These are phyloP conservation scores for Elephantulus edwardii DNA, from an alignment of 2,113 vertebrate species.

Conservation along the genomic window DNA sequence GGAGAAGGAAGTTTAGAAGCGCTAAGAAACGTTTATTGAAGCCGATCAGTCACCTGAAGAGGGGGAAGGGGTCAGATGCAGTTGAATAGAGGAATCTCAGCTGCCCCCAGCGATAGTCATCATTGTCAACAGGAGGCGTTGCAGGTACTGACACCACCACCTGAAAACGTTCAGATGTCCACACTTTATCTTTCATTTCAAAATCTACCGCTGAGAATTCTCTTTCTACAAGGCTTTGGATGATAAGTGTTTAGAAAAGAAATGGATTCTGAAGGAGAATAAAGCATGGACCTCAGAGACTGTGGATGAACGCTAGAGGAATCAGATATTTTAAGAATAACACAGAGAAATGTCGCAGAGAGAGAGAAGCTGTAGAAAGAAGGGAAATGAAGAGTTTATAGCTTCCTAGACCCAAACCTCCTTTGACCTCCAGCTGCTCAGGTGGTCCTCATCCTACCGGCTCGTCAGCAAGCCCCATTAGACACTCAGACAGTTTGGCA, in stretches of 20 bases:
- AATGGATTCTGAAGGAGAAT: slow-evolving; percentile 82
- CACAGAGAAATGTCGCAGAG: slow-evolving; percentile 39
- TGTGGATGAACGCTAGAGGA: slow-evolving; percentile 74
- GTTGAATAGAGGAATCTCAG: slow-evolving; percentile 82
- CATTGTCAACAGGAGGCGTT: slow-evolving; percentile 86
- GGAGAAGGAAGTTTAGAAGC: slow-evolving; percentile 42
- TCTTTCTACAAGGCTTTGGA: slow-evolving; percentile 82
- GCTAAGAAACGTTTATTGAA: slow-evolving; percentile 74
- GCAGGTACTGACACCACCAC: slow-evolving; percentile 81
- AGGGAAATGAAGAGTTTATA: neutral
- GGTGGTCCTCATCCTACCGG: neutral
- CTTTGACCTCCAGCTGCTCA: neutral
- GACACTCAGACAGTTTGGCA: neutral
- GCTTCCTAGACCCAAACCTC: neutral
- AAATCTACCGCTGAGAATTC: slow-evolving; percentile 86
- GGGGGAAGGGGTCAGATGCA: slow-evolving; percentile 70
- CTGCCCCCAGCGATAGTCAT: slow-evolving; percentile 82
- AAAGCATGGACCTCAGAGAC: slow-evolving; percentile 77
- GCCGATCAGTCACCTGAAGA: slow-evolving; percentile 66
- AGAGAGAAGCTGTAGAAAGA: neutral
- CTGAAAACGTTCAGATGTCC: slow-evolving; percentile 82
- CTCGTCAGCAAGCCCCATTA: neutral
- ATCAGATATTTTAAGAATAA: slow-evolving; percentile 81
- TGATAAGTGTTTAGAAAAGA: slow-evolving; percentile 85
- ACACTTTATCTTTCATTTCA: slow-evolving; percentile 85